A percentile compares a stretch with the other conserved stretches of the same genome.
Evolutionary conservation across 2,797 vertebrate genomes (phyloP).

Genomic region (Phoebastria nigripes): DNA sequence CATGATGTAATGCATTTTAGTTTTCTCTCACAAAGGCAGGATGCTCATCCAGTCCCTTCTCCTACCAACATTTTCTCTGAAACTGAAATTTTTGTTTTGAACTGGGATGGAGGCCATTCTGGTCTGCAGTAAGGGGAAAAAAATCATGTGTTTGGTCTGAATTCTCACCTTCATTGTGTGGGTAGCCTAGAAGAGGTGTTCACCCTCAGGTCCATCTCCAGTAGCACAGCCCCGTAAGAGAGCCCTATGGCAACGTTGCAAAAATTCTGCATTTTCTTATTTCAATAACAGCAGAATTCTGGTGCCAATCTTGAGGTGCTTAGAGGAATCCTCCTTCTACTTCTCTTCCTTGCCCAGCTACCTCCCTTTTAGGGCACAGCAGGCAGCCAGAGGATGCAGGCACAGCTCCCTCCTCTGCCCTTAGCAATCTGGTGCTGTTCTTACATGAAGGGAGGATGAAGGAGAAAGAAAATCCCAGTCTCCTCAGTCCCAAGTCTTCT

Average conservation of each 20-base stretch:
- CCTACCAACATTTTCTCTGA: background rate
- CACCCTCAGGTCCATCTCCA: background rate
- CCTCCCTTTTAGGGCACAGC: background rate
- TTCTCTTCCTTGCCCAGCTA: background rate
- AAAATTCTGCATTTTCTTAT: background rate
- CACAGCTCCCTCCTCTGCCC: background rate
- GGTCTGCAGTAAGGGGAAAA: no score
- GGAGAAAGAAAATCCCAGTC: background rate
- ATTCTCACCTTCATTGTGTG: background rate
- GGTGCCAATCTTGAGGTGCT: background rate
- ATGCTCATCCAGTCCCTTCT: background rate
- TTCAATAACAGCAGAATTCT: background rate
- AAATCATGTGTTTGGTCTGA: background rate
- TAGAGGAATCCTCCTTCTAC: background rate
- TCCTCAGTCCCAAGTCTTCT: background rate
- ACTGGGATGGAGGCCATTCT: background rate
- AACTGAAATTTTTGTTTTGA: background rate
- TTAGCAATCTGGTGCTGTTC: background rate
- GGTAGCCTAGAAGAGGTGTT: background rate
- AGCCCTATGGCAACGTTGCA: background rate
- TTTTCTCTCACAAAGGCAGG: background rate
- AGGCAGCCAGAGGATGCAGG: background rate
- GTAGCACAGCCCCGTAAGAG: background rate
- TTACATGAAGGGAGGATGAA: background rate
- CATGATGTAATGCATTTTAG: background rate